Percentiles rank a stretch among this genome's conserved stretches.
Conservation (phyloP, 1,140 invertebrate genomes). For the Drosophila ambigua region DNA sequence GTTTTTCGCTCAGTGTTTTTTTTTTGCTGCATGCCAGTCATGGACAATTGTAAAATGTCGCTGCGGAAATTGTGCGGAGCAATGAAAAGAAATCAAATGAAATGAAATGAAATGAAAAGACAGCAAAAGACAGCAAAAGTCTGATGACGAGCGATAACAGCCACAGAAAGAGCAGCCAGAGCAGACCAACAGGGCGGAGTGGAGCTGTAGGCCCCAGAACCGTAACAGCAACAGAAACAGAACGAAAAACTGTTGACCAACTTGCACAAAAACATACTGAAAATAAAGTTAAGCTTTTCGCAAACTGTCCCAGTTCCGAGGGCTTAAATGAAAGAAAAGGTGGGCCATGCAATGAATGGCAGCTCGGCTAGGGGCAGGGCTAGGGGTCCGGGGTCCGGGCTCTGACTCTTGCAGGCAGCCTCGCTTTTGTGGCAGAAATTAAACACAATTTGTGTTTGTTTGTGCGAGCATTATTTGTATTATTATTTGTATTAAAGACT, state of each 20-base stretch:
- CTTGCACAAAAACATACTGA: constrained; percentile 44
- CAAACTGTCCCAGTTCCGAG: constrained; percentile 71
- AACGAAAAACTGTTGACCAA: constrained; percentile 61
- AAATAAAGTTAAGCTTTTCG: constrained; percentile 54
- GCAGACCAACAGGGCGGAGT: background rate
- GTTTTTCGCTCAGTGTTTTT: constrained; percentile 30
- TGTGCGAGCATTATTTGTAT: background rate
- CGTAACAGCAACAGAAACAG: constrained; percentile 3
- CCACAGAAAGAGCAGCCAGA: constrained; percentile 28
- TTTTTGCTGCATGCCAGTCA: constrained; percentile 21
- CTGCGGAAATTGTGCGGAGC: constrained; percentile 71
- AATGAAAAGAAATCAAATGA: constrained; percentile 65
- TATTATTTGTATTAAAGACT: constrained; percentile 68
- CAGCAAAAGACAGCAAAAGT: constrained; percentile 54
- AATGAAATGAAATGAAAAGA: constrained; percentile 65
- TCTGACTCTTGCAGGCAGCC: constrained; percentile 14
- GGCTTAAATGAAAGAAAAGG: constrained; percentile 53
- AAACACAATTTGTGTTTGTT: constrained; percentile 67
- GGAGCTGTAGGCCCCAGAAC: background rate
- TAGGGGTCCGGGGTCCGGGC: too few species aligned
- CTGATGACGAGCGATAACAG: constrained; percentile 48
- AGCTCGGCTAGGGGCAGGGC: too few species aligned
- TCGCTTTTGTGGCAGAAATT: constrained; percentile 59
- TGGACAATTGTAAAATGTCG: constrained; percentile 71
- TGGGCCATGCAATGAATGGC: too few species aligned